These are phyloP conservation scores for Eudemis profundana DNA, from an alignment of 2,888 invertebrate genomes.

Conservation along the genomic window DNA sequence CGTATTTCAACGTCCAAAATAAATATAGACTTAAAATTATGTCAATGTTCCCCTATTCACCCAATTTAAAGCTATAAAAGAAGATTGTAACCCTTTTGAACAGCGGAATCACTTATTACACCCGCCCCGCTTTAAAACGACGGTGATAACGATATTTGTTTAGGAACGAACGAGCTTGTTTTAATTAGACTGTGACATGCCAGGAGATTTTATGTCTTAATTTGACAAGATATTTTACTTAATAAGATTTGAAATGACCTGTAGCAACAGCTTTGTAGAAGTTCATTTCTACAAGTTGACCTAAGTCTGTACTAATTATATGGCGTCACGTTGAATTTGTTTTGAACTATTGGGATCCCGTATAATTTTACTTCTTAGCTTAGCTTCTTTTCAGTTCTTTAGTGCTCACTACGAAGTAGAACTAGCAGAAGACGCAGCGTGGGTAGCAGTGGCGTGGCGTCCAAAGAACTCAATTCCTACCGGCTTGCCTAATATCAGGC, in stretches of 20 bases:
- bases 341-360: too few relatives aligned
- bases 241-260: conserved; percentile 3
- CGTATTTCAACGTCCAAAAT: background rate
- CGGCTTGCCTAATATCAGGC: too few relatives aligned
- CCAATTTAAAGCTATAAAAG: conserved; percentile 28
- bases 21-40: conserved; percentile 19
- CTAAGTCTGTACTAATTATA: too few relatives aligned
- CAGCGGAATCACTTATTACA: conserved; percentile 27
- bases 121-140: conserved; percentile 70
- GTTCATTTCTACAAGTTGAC: too few relatives aligned
- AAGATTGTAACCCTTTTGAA: conserved; percentile 24
- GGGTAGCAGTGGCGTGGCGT: too few relatives aligned
- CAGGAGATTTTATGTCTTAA: conserved; percentile 21
- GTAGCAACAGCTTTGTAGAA: background rate
- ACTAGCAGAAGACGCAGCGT: too few relatives aligned
- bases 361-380: too few relatives aligned
- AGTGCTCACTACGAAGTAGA: too few relatives aligned
- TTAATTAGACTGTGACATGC: conserved; percentile 46
- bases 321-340: too few relatives aligned
- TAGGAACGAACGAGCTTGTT: conserved; percentile 56
- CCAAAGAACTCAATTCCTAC: too few relatives aligned
- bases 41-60: conserved; percentile 19
- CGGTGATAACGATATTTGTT: conserved; percentile 62
- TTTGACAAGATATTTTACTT: conserved; percentile 14
- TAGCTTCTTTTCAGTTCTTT: too few relatives aligned